Evolutionary conservation across 2,113 vertebrate species (phyloP), one percentile per base, ranked within the genome.

Genomic region (Nothocercus julius): DNA sequence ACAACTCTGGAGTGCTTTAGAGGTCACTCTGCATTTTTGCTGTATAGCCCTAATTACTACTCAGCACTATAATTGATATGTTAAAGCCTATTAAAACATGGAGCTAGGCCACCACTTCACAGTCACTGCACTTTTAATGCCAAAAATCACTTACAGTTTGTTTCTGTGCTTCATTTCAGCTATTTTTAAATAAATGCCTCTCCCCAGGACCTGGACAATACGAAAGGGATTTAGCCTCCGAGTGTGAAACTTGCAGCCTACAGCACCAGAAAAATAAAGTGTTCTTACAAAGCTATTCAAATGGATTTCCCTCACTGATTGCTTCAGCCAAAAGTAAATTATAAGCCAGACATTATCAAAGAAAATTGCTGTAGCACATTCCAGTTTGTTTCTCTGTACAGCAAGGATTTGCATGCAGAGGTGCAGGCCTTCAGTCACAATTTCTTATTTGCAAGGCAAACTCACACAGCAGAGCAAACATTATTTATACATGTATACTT

Each of bases 41-140:
- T 93, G 76, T 72, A 58, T 67, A 92, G 86, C 92, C 76, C 90
- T 97, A 95, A 95, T 95, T 95, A 92, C 94, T 87, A 72, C 92
- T 94, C 95, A 93, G 90, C 79, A 70, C 82, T 89, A 96, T 96
- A 95, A 97, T 91, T 96, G 95, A 96, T 97, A 96, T 1, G 49
- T 96, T 97, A 97, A 95, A 95, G 88, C 96, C 95, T 96, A 97
- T 97, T 97, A 97, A 95, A 97, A 89, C 77, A 83, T 96, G 96
- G 95, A 97, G 64, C 93, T 5, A 72, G 92, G 94, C 95, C 95
- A 95, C 91, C 87, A 64, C 82, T 87, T 95, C 91, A 93, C 86
- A 96, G 90, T 75, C 88, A 59, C 42, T 91, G 94, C 94, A 83
- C 89, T 96, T 93, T 91, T 54, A 92, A 96, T 97, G 96, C 93